phyloP scores from a whole-genome alignment of 2,113 vertebrate species.

The Capreolus pygargus region DNA sequence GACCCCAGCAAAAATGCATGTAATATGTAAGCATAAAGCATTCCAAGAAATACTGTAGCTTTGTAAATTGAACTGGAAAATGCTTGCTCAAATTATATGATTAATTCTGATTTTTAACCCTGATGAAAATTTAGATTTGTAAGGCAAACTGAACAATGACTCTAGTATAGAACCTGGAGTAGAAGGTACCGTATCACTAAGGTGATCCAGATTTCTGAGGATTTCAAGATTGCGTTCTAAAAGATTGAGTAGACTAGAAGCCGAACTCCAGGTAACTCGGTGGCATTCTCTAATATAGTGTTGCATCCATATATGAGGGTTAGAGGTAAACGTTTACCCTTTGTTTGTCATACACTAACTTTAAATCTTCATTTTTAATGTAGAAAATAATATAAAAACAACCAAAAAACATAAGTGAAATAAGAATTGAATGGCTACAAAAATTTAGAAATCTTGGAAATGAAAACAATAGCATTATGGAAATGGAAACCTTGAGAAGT shows the following conservation, averaged over 20 bases:
- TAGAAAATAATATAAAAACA: not conserved
- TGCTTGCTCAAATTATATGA: not conserved
- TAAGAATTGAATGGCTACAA: not conserved
- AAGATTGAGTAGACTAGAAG: not conserved
- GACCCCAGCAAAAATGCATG: not conserved
- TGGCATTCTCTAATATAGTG: not conserved
- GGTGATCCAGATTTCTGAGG: not conserved
- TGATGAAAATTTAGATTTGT: not conserved
- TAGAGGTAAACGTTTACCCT: not conserved
- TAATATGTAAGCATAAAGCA: not conserved
- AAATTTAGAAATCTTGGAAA: not conserved
- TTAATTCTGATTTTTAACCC: not conserved
- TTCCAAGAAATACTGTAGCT: not conserved
- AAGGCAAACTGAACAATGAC: not conserved
- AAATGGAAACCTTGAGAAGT: not conserved
- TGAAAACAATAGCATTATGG: not conserved
- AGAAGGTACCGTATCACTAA: not conserved
- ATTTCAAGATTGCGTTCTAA: not conserved
- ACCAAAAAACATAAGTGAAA: not conserved
- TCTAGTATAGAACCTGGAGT: not conserved
- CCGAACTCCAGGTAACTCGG: not conserved
- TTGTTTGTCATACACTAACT: not conserved
- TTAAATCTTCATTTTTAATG: not conserved
- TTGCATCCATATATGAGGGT: not conserved
- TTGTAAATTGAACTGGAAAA: not conserved